Evolutionary conservation across 2,113 vertebrate genomes (phyloP), one percentile per base, ranked within the genome.

Genomic region (Lonchura striata): DNA sequence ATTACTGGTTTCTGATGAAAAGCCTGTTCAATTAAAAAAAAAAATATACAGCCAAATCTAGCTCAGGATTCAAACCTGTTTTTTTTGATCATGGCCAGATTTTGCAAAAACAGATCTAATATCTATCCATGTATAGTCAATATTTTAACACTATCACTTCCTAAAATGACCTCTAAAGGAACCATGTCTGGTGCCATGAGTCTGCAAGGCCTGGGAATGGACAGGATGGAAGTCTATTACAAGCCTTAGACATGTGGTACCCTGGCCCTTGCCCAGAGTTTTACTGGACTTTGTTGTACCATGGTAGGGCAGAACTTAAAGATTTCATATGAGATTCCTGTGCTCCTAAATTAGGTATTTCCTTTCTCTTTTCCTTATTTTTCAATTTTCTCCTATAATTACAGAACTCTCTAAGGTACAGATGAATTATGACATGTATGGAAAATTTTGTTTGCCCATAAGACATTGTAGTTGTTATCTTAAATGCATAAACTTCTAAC

Each of bases 401-500:
- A 70, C 49, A 85, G 71, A 42, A 1, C 9, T 71, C 59, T 87
- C 31, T 90, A 57, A 90, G 37, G 49, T 77, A 81, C 31, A 37
- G 49, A 57, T 91, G 33, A 90, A 85, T 94, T 76, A 89, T 16
- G 42, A 69, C 9, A 23, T 13, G 35, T 53, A 85, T 68, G 86
- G 96, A 96, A 90, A 95, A 72, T 63, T 94, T 90, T 78, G 66
- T 87, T 92, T 96, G 72, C 33, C 65, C 21, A 21, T n/a, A 64
- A 91, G 86, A 80, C 54, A 41, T 15, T 17, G 44, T 95, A 95
- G 96, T 83, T 95, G 65, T 83, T 93, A 87, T 37, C 42, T 72
- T 95, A 82, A 94, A 78, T 49, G 86, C 41, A 90, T 83, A 91
- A 92, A 77, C 88, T 94, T 97, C 88, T 92, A 92, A 83, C 4